Evolutionary conservation across 2,797 vertebrate species (phyloP), one percentile per base, ranked within the genome.

Genomic region (Bryconaethiops microstoma): DNA sequence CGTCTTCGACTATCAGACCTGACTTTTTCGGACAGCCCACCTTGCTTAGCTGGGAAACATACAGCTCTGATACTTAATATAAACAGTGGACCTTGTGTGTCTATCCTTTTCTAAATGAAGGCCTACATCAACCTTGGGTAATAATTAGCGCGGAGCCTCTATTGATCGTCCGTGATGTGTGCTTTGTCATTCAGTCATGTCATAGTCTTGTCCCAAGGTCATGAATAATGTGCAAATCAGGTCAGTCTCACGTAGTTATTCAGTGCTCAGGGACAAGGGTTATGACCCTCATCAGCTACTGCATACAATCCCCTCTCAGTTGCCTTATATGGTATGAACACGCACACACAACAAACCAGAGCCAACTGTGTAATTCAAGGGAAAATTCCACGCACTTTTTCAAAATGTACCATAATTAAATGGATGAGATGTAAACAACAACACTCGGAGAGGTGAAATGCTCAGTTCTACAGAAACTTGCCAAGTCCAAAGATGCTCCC

Each of bases 171-270:
- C 50, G 12, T 29, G 23, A 39, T 72, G 73, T 40, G 60, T 23
- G 19, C 63, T 83, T 75, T 39, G 50, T 54, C 39, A 23, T 54
- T 35, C 64, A 76, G 19, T 25, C 17, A 39, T 55, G n/a, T 39
- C 77, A 82, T 68, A 62, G 16, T 82, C 80, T 84, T 80, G 78
- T 84, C 70, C 14, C 21, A 40, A 35, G 17, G 0, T 83, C 73
- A 86, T 82, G 67, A 80, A 81, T 76, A 68, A 82, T 69, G 72
- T 39, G 69, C 73, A 78, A 77, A 83, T 64, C 17, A 76, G 79
- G 29, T 74, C 42, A 52, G 48, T 50, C 16, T 57, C 6, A 23
- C 64, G 50, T 42, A 40, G 25, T 48, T 63, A 69, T 54, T 40
- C 21, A 55, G 54, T 60, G 59, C 63, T 78, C 25, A 72, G 62